A percentile compares a stretch with the other conserved stretches of the same genome.
Evolutionary conservation across 2,888 invertebrate genomes (phyloP).

Genomic region (Caenorhabditis uteleia): DNA sequence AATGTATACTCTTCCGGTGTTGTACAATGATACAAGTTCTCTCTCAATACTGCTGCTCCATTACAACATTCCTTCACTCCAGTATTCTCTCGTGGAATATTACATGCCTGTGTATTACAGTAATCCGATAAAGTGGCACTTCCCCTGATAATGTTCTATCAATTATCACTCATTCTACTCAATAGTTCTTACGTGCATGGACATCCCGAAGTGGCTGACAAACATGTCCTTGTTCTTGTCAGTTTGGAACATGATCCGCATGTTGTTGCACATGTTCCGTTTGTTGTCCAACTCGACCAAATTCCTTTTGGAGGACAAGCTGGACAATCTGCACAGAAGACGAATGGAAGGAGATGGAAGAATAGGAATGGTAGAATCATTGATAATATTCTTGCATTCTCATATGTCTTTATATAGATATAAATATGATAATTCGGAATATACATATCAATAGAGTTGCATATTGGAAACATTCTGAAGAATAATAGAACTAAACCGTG

Average conservation of each 20-base stretch:
- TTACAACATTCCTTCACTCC: slow-evolving; percentile 4
- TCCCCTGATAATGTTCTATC: slow-evolving; percentile 4
- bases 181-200: slow-evolving; percentile 13
- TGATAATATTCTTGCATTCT: too few species aligned
- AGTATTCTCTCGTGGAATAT: slow-evolving; percentile 10
- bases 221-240: slow-evolving; percentile 10
- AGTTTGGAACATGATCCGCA: slow-evolving; percentile 18
- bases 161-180: background rate
- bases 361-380: too few species aligned
- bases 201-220: slow-evolving; percentile 7
- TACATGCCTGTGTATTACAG: slow-evolving; percentile 21
- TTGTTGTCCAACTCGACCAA: slow-evolving; percentile 19
- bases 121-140: background rate
- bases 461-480: too few species aligned
- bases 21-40: slow-evolving; percentile 24
- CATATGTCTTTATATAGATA: too few species aligned
- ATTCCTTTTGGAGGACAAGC: slow-evolving; percentile 11
- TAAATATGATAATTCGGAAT: too few species aligned
- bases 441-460: too few species aligned
- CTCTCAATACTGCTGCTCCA: slow-evolving; percentile 3
- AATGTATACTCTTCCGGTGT: background rate
- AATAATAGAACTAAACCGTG: too few species aligned
- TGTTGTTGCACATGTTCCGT: slow-evolving; percentile 1
- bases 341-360: background rate
- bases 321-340: slow-evolving; percentile 6